These are phyloP conservation scores for Notothenia coriiceps DNA, from an alignment of 2,113 vertebrate genomes.

Conservation along the genomic window DNA sequence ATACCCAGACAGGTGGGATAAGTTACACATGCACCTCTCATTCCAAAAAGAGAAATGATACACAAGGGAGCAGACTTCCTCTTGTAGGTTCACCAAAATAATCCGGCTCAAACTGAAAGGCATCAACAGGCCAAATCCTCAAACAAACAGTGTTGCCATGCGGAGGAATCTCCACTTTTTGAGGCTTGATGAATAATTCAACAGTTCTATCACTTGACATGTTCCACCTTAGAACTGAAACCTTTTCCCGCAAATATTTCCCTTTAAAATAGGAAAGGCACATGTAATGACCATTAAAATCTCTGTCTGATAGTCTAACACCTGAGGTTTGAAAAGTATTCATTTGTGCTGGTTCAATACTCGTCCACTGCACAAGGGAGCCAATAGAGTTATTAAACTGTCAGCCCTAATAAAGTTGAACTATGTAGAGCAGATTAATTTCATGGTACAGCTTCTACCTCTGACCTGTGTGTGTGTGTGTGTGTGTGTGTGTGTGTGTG, in stretches of 20 bases:
- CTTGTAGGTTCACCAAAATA: not conserved
- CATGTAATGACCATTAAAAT: slow-evolving; percentile 22
- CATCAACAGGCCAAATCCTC: not conserved
- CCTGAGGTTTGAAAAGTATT: slow-evolving; percentile 35
- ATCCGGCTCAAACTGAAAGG: slow-evolving; percentile 15
- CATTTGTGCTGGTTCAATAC: slow-evolving; percentile 51
- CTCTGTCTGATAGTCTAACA: slow-evolving; percentile 46
- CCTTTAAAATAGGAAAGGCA: slow-evolving; percentile 17
- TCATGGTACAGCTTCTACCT: slow-evolving; percentile 59
- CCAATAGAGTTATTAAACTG: slow-evolving; percentile 51
- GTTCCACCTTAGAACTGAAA: slow-evolving; percentile 32
- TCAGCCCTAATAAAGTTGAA: slow-evolving; percentile 72
- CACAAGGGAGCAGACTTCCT: slow-evolving; percentile 31
- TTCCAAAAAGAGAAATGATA: slow-evolving; percentile 6
- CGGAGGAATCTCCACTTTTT: not conserved
- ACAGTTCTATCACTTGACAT: slow-evolving; percentile 46
- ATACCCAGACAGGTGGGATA: slow-evolving; percentile 39
- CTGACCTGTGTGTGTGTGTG: slow-evolving; percentile 53
- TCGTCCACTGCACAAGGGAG: slow-evolving; percentile 45
- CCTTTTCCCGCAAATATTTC: not conserved
- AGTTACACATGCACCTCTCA: not conserved
- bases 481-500: too few relatives aligned
- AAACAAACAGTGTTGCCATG: not conserved
- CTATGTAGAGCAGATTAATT: slow-evolving; percentile 66
- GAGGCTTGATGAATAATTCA: slow-evolving; percentile 52